Evolutionary conservation across 1,140 invertebrate genomes (phyloP).

Genomic region (roundworm (Caenorhabditis elegans)): WBcel235 BX284603.4:9057501-9058000

Average conservation of each 20-base stretch:
- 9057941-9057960: neutral
- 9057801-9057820: neutral
- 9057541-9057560: neutral
- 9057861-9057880: neutral
- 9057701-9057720: too few species aligned
- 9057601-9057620: too few species aligned
- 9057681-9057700: too few species aligned
- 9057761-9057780: neutral
- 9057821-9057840: neutral
- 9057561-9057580: too few species aligned
- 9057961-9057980: conserved; percentile 5
- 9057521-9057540: neutral
- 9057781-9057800: neutral
- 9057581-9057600: too few species aligned
- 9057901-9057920: conserved; percentile 10
- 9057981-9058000: neutral
- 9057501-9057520: neutral
- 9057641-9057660: too few species aligned
- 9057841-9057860: neutral
- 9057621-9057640: too few species aligned
- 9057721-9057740: too few species aligned
- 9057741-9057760: neutral
- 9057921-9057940: neutral
- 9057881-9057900: neutral
- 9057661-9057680: too few species aligned